Base-by-base conservation (phyloP, 2,113 vertebrate species). In the Merops nubicus region DNA sequence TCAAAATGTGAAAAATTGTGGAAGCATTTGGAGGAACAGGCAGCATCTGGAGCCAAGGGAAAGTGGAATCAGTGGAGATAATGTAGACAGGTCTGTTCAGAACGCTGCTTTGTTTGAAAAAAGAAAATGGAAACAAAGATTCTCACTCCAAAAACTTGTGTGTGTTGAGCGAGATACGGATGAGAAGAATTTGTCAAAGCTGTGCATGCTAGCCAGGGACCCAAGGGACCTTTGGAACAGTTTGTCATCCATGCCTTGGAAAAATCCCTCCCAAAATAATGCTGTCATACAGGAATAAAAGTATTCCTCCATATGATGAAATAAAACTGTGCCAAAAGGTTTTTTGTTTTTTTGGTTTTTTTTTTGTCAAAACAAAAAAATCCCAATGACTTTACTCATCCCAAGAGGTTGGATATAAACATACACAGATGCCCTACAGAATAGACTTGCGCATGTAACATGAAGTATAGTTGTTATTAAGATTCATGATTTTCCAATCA, bases 401-500 rank as follows among this genome's bases (percentile, higher is more conserved):
- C 7, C 42, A 28, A 40, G 20, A 42, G 31, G 11, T 34, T 34
- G 53, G 4, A 12, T 68, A 14, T 18, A n/a, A 89, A 72, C 3
- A 4, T 9, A 56, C 3, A 0, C 12, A 26, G 53, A 60, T 74
- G 36, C 28, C 50, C 53, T 48, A 12, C 29, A 31, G 76, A 62
- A 56, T 48, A 33, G 19, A 63, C 45, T 17, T 0, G 0, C n/a
- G 5, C 21, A 5, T 62, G 47, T 69, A 31, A 78, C 36, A 23
- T 11, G 2, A 87, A 60, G 60, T 50, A 59, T 25, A 64, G 72
- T 12, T 76, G 42, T 69, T 92, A 50, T 57, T 47, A 54, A 93
- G 74, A 95, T 91, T 81, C 54, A 85, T 88, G 67, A 18, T 70
- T 94, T 96, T 83, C 91, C 85, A 96, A 96, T 96, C 68, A 96